These are phyloP conservation scores for Melikaiella ostensackeni DNA, from an alignment of 2,888 invertebrate genomes.

Conservation along the genomic window DNA sequence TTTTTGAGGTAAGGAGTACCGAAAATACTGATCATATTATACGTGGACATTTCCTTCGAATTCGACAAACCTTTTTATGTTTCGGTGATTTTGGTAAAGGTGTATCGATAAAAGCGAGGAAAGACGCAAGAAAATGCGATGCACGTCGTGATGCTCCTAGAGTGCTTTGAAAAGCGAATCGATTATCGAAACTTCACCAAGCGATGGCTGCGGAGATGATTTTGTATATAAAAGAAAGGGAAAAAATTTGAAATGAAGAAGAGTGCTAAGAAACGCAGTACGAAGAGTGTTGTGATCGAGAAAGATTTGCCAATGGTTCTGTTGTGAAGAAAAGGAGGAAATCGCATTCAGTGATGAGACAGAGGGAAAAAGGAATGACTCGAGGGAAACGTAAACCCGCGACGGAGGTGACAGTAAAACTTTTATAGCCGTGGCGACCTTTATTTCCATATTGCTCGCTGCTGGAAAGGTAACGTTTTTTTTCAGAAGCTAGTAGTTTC, in stretches of 20 bases:
- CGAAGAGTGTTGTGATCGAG: slow-evolving; percentile 6
- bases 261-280: slow-evolving; percentile 8
- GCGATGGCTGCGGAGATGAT: slow-evolving; percentile 28
- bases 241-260: slow-evolving; percentile 9
- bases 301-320: slow-evolving; percentile 29
- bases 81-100: slow-evolving; percentile 25
- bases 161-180: slow-evolving; percentile 26
- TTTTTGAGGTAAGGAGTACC: background rate
- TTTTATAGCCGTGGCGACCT: slow-evolving; percentile 61
- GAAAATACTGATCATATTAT: slow-evolving; percentile 24
- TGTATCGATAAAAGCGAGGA: slow-evolving; percentile 12
- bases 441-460: slow-evolving; percentile 71
- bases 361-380: slow-evolving; percentile 52
- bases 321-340: slow-evolving; percentile 19
- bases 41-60: background rate
- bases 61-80: background rate
- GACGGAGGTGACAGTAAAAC: slow-evolving; percentile 56
- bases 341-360: slow-evolving; percentile 42
- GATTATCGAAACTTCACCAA: slow-evolving; percentile 35
- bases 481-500: slow-evolving; percentile 46
- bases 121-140: slow-evolving; percentile 31
- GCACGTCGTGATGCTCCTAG: slow-evolving; percentile 29
- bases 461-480: slow-evolving; percentile 56
- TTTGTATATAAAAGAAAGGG: slow-evolving; percentile 21
- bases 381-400: slow-evolving; percentile 62